Evolutionary conservation across 2,888 invertebrate species (phyloP).

Genomic region (Criorhina ranunculi): DNA sequence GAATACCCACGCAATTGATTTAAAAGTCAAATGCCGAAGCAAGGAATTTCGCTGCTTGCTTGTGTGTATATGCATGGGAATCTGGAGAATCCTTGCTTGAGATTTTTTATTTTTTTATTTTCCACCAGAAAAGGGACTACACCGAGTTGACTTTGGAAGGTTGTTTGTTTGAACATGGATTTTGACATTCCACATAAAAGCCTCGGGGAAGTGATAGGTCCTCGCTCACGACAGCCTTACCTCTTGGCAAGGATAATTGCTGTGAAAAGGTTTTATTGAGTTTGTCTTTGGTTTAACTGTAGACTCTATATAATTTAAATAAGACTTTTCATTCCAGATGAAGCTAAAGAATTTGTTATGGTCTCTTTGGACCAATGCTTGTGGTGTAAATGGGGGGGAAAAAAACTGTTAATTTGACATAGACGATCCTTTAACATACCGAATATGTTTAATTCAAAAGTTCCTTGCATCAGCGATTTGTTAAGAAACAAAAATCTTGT

Average conservation of each 20-base stretch:
- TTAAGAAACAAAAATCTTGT: background rate
- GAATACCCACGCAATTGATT: conserved; percentile 55
- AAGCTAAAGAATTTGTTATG: background rate
- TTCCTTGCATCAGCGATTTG: background rate
- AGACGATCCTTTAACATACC: too few species aligned
- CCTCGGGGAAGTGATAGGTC: conserved; percentile 3
- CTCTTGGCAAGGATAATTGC: conserved; percentile 30
- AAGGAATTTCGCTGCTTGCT: conserved; percentile 19
- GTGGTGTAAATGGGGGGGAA: background rate
- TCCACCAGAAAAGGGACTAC: conserved; percentile 4
- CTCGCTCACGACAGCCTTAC: background rate
- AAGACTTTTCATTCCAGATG: background rate
- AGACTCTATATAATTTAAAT: background rate
- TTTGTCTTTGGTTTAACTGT: conserved; percentile 17
- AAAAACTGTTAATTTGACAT: background rate
- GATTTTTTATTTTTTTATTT: conserved; percentile 11
- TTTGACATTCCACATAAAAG: conserved; percentile 30
- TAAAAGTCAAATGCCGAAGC: conserved; percentile 33
- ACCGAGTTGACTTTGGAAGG: conserved; percentile 33
- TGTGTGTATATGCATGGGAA: background rate
- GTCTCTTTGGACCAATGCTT: background rate
- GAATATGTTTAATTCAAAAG: background rate
- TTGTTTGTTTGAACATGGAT: conserved; percentile 43
- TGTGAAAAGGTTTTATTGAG: conserved; percentile 16
- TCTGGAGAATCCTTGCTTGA: conserved; percentile 3